Percentiles rank a stretch among this genome's conserved stretches.
phyloP scores from a whole-genome alignment of 2,113 vertebrate species.

The Ursus arctos region DNA sequence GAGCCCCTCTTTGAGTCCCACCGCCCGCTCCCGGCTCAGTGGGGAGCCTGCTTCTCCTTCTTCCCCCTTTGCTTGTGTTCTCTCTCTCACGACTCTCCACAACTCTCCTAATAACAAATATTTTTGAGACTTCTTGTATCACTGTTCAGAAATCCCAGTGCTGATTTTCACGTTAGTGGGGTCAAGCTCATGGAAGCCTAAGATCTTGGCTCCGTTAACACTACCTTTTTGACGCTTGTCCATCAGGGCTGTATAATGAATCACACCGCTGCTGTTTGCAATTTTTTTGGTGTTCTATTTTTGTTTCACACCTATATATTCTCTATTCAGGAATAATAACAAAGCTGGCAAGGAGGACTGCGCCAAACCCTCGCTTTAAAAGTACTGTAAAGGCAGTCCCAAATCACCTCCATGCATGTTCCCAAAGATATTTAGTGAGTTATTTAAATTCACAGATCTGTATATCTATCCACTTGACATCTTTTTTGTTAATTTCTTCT shows the following conservation, averaged over 20 bases:
- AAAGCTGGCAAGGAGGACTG: neutral
- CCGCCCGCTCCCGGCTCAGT: too few species aligned
- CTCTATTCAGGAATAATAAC: neutral
- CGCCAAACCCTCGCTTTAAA: neutral
- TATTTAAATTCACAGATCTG: neutral
- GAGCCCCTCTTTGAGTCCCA: too few species aligned
- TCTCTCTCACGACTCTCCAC: too few species aligned
- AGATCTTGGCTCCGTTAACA: neutral
- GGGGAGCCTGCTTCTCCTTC: too few species aligned
- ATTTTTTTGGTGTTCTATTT: neutral
- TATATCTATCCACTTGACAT: neutral
- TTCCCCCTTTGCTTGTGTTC: too few species aligned
- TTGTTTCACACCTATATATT: slow-evolving; percentile 22
- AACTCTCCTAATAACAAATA: neutral
- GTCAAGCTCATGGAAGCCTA: neutral
- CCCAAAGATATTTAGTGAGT: neutral
- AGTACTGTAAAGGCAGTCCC: neutral
- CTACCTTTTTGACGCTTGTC: neutral
- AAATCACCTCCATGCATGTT: neutral
- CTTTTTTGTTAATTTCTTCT: neutral
- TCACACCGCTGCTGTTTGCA: neutral
- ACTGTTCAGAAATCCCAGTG: neutral
- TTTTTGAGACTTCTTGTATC: neutral
- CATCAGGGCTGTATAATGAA: neutral
- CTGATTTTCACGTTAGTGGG: neutral